phyloP scores from a whole-genome alignment of 2,113 vertebrate species.

The Micronisus gabar region DNA sequence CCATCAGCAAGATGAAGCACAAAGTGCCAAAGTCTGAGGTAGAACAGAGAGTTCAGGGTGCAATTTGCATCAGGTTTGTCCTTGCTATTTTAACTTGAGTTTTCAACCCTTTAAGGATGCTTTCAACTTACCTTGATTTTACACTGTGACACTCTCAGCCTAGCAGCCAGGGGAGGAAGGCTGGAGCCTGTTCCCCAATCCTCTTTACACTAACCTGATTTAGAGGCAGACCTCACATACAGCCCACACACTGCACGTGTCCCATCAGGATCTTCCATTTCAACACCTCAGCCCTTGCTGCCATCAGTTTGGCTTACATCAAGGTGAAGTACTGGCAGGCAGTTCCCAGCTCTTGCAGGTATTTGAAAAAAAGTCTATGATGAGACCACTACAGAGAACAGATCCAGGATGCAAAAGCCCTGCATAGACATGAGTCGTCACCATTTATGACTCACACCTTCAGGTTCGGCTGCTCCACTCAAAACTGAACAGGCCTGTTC shows the following conservation, averaged over 20 bases:
- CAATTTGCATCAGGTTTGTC: background rate
- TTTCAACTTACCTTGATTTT: background rate
- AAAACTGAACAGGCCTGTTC: background rate
- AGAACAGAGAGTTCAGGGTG: background rate
- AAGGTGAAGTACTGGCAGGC: background rate
- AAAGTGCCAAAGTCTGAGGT: background rate
- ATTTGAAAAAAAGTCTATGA: background rate
- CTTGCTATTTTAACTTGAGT: background rate
- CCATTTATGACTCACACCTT: background rate
- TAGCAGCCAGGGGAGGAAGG: background rate
- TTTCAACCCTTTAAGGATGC: background rate
- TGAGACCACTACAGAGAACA: background rate
- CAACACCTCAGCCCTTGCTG: background rate
- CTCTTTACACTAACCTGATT: background rate
- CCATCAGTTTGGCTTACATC: background rate
- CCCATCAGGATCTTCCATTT: background rate
- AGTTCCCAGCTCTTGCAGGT: background rate
- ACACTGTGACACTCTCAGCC: background rate
- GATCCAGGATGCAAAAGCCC: background rate
- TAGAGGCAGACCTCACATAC: background rate
- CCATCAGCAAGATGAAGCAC: background rate
- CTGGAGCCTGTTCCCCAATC: background rate
- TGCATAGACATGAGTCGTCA: background rate
- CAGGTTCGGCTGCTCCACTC: background rate
- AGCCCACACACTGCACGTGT: background rate